phyloP scores from a whole-genome alignment of 1,140 invertebrate species.

The Macrocentrus cingulum region DNA sequence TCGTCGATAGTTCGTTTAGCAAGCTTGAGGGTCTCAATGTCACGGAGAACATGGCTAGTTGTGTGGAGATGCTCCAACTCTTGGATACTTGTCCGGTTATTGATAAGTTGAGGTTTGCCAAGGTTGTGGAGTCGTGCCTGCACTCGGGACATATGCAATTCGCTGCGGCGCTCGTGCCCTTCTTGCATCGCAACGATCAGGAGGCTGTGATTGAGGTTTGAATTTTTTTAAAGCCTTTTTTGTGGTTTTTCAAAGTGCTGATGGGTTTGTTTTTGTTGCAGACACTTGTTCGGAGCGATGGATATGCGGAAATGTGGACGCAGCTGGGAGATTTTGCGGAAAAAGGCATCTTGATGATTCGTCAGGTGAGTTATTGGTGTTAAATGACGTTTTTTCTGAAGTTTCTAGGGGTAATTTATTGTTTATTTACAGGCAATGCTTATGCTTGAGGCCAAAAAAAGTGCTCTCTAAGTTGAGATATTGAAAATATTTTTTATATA shows the following conservation, averaged over 20 bases:
- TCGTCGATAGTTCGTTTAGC: constrained; percentile 40
- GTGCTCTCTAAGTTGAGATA: not conserved
- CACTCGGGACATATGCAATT: constrained; percentile 38
- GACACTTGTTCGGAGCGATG: constrained; percentile 24
- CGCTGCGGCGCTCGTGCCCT: constrained; percentile 43
- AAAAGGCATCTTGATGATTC: constrained; percentile 8
- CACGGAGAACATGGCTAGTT: constrained; percentile 39
- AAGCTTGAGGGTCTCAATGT: constrained; percentile 38
- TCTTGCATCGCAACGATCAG: constrained; percentile 37
- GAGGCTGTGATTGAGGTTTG: constrained; percentile 36
- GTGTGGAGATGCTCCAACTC: constrained; percentile 38
- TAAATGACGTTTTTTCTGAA: not conserved
- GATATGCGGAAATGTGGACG: not conserved
- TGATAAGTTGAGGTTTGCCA: constrained; percentile 38
- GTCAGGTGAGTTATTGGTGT: constrained; percentile 1
- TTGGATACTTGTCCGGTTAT: constrained; percentile 46
- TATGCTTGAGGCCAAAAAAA: constrained; percentile 6
- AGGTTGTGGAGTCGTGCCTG: constrained; percentile 39
- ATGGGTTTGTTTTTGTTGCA: too few relatives aligned
- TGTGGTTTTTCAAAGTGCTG: too few relatives aligned
- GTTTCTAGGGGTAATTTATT: not conserved
- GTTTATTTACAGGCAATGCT: constrained; percentile 20
- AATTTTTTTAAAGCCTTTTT: constrained; percentile 18
- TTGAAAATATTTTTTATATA: constrained; percentile 9
- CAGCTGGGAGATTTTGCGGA: constrained; percentile 3